Percentiles rank a stretch among this genome's conserved stretches.
These are phyloP conservation scores for Phylloscopus trochiloides DNA, from an alignment of 2,113 vertebrate genomes.

Conservation along the genomic window DNA sequence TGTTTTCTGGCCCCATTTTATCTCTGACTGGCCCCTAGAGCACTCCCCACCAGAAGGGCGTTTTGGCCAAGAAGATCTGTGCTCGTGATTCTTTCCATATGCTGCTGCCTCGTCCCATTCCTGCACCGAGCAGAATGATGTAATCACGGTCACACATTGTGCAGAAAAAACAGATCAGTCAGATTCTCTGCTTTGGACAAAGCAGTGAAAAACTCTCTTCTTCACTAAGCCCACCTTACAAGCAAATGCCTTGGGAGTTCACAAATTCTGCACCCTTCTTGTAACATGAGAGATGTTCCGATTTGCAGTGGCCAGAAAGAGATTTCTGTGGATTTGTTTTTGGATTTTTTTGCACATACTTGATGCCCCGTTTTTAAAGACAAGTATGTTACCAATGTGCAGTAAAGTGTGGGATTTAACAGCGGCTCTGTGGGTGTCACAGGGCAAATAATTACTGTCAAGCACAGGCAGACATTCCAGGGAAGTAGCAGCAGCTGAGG, in stretches of 20 bases:
- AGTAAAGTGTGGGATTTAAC: conserved; percentile 26
- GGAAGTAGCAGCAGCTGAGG: neutral
- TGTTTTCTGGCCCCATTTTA: neutral
- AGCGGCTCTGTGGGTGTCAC: neutral
- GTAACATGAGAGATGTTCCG: rapidly evolving
- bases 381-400: neutral
- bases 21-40: neutral
- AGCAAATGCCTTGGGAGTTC: neutral
- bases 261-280: neutral
- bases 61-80: conserved; percentile 9
- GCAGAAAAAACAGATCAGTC: conserved; percentile 8
- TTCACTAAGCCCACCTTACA: neutral
- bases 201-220: neutral
- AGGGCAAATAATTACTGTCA: neutral
- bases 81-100: conserved; percentile 57
- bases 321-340: neutral
- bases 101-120: neutral
- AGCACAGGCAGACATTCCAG: neutral
- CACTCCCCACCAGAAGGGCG: neutral
- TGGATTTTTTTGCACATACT: neutral
- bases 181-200: neutral
- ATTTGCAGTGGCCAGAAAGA: neutral
- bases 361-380: neutral
- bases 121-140: neutral
- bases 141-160: neutral